Evolutionary conservation across 2,113 vertebrate species (phyloP).

Genomic region (Amblyornis subalaris): DNA sequence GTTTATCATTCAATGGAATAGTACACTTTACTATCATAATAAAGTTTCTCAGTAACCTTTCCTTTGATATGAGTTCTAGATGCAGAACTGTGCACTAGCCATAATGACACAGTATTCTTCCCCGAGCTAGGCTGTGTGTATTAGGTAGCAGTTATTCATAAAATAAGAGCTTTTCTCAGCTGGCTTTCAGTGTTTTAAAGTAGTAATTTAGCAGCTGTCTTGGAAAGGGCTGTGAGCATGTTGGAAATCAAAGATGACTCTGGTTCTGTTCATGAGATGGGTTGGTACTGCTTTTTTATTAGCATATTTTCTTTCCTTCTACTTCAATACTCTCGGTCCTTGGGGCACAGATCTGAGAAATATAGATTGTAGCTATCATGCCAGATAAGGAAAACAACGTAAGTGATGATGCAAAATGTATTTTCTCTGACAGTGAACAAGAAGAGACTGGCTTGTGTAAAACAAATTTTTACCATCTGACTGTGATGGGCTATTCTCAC

Average conservation of each 20-base stretch:
- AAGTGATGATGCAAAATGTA: slow-evolving; percentile 44
- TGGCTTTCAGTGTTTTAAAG: not conserved
- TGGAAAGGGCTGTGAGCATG: not conserved
- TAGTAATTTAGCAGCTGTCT: slow-evolving; percentile 30
- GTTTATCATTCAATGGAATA: slow-evolving; percentile 5
- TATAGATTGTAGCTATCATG: slow-evolving; percentile 2
- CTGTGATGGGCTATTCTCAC: not conserved
- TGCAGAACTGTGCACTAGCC: not conserved
- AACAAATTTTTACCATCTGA: slow-evolving; percentile 3
- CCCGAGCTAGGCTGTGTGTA: not conserved
- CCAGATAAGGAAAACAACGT: slow-evolving; percentile 19
- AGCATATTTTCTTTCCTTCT: not conserved
- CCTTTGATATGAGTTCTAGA: slow-evolving; percentile 14
- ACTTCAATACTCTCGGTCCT: slow-evolving; percentile 11
- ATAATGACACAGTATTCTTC: not conserved
- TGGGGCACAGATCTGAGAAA: slow-evolving; percentile 1
- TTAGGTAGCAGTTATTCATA: slow-evolving; percentile 14
- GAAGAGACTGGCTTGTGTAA: not conserved
- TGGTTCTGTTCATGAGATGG: slow-evolving; percentile 4
- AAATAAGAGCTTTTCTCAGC: not conserved
- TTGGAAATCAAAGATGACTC: slow-evolving; percentile 14
- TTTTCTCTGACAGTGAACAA: slow-evolving; percentile 38
- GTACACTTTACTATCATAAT: not conserved
- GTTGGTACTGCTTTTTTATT: not conserved
- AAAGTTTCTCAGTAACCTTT: not conserved